Evolutionary conservation across 2,113 vertebrate species (phyloP).

Genomic region (Turdus rufiventris): DNA sequence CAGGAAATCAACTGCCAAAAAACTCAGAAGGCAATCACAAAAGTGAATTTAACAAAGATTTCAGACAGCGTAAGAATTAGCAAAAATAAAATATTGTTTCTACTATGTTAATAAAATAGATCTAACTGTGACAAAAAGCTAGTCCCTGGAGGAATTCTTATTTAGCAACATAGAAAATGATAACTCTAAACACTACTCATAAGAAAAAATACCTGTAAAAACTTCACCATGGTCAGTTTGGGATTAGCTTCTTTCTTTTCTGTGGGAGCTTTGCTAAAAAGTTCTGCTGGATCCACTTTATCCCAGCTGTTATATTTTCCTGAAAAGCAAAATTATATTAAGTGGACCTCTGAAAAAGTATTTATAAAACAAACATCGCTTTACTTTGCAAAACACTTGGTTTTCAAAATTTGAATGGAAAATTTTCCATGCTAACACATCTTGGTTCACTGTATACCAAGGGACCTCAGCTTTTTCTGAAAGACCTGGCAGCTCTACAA

Average conservation of each 20-base stretch:
- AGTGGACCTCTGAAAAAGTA: neutral
- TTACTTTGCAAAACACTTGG: neutral
- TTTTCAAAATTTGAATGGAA: neutral
- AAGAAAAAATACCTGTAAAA: constrained; percentile 84
- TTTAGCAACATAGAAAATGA: neutral
- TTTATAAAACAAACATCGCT: neutral
- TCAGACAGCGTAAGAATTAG: neutral
- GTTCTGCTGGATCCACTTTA: constrained; percentile 95
- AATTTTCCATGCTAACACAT: neutral
- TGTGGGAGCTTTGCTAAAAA: constrained; percentile 95
- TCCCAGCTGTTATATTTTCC: constrained; percentile 99
- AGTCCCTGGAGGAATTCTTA: neutral
- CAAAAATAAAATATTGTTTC: neutral
- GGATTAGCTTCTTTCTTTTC: constrained; percentile 98
- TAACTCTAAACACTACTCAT: neutral
- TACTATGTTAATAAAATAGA: neutral
- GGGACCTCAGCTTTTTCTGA: neutral
- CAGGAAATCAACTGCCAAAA: neutral
- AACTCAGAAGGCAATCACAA: neutral
- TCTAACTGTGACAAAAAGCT: neutral
- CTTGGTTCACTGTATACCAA: neutral
- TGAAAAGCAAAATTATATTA: constrained; percentile 43
- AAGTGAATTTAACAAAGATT: neutral
- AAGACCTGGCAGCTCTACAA: neutral
- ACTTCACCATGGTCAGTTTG: constrained; percentile 97